Conservation (phyloP, 37 sponge, comb jelly and placozoan genomes). For the Theonella swinhoei region DNA sequence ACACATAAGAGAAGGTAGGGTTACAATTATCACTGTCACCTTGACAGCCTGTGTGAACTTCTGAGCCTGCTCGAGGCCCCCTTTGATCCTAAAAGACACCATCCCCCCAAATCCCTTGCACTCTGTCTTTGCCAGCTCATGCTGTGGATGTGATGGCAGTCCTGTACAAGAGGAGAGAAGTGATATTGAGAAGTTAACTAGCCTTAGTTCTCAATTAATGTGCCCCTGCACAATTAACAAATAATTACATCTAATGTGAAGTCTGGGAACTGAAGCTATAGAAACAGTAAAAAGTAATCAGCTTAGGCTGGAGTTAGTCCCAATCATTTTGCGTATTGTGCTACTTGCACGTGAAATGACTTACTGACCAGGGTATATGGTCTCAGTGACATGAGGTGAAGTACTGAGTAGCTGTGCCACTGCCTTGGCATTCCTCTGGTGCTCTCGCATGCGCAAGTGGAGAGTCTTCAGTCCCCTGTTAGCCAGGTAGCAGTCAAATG, state of each 20-base stretch:
- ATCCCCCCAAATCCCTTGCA: conserved; percentile 95
- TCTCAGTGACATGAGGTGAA: conserved; percentile 60
- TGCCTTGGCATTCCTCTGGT: conserved; percentile 86
- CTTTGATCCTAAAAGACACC: conserved; percentile 90
- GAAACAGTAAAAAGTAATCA: no score
- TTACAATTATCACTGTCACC: no score
- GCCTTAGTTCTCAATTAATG: no score
- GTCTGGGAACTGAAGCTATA: no score
- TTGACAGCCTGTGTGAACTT: conserved; percentile 85
- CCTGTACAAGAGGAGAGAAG: conserved; percentile 38
- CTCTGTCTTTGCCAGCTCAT: conserved; percentile 89
- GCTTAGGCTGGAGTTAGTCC: no score
- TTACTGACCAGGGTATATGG: conserved; percentile 80
- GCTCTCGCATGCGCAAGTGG: conserved; percentile 93
- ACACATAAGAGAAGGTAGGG: no score
- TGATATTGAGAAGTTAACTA: conserved; percentile 6
- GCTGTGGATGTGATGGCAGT: conserved; percentile 93
- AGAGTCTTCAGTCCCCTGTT: conserved; percentile 95
- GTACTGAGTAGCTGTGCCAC: conserved; percentile 78
- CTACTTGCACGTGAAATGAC: no score
- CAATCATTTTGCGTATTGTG: no score
- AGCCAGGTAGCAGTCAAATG: conserved; percentile 96
- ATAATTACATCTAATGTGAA: no score
- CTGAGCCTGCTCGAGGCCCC: conserved; percentile 62
- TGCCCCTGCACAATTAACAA: no score